These are phyloP conservation scores for Odontamblyopus rebecca DNA, from an alignment of 2,797 vertebrate species.

Conservation along the genomic window DNA sequence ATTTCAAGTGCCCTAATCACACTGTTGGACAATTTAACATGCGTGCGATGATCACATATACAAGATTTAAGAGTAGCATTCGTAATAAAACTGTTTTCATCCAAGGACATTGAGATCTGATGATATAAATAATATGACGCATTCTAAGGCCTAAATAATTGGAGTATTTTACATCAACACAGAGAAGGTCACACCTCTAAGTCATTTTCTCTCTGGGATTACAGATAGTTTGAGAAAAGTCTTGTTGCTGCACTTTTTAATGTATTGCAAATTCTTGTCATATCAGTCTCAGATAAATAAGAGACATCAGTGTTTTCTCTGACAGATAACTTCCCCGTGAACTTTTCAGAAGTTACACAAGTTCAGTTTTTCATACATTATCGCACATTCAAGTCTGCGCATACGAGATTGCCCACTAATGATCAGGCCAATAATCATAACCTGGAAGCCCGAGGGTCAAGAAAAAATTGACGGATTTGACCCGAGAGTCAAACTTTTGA, in stretches of 20 bases:
- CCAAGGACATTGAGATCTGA: slow-evolving; percentile 19
- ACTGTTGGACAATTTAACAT: slow-evolving; percentile 26
- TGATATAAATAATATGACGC: not conserved
- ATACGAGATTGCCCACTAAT: slow-evolving; percentile 20
- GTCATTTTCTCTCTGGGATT: slow-evolving; percentile 19
- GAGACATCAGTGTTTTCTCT: slow-evolving; percentile 47
- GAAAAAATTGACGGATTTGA: too few relatives aligned
- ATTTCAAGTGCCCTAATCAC: slow-evolving; percentile 23
- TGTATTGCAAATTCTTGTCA: slow-evolving; percentile 20
- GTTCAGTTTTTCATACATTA: slow-evolving; percentile 41
- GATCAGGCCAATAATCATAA: slow-evolving; percentile 17
- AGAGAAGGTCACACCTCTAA: slow-evolving; percentile 1
- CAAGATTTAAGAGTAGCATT: not conserved
- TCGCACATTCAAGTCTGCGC: slow-evolving; percentile 47
- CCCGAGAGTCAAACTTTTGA: too few relatives aligned
- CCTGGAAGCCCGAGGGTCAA: too few relatives aligned
- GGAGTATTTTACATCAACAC: slow-evolving; percentile 2
- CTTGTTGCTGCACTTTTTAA: slow-evolving; percentile 13
- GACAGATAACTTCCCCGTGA: slow-evolving; percentile 34
- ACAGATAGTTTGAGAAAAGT: slow-evolving; percentile 34
- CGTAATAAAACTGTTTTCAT: slow-evolving; percentile 18
- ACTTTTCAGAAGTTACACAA: slow-evolving; percentile 24
- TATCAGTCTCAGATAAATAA: slow-evolving; percentile 43
- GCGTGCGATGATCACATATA: slow-evolving; percentile 7
- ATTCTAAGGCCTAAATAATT: slow-evolving; percentile 1